phyloP scores from a whole-genome alignment of 2,888 invertebrate genomes.

The Nomada goodeniana region DNA sequence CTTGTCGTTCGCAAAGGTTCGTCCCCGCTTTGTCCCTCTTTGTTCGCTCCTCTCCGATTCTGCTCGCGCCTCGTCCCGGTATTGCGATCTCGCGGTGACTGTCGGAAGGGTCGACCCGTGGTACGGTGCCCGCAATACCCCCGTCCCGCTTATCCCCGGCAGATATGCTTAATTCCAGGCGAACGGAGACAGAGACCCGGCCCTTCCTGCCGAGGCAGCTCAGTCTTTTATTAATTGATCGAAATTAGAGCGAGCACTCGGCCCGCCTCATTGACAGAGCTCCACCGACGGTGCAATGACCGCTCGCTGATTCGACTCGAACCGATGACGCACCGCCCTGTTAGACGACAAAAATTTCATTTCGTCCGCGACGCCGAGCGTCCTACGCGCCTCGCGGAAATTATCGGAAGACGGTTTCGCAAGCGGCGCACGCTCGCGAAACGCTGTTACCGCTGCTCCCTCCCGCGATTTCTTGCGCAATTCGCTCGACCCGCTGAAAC shows the following conservation, averaged over 20 bases:
- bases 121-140: too few relatives aligned
- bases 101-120: not conserved
- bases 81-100: not conserved
- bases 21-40: conserved; percentile 1
- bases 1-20: not conserved
- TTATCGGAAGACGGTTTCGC: conserved; percentile 49
- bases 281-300: conserved; percentile 79
- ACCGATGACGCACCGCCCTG: conserved; percentile 76
- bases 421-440: conserved; percentile 20
- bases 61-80: not conserved
- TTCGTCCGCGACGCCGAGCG: conserved; percentile 59
- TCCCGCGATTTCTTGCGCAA: too few relatives aligned
- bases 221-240: conserved; percentile 81
- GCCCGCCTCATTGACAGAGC: conserved; percentile 78
- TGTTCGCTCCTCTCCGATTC: not conserved
- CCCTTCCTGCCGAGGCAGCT: conserved; percentile 64
- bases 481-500: too few relatives aligned
- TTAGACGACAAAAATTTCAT: conserved; percentile 80
- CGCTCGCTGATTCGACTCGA: conserved; percentile 78
- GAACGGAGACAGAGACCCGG: conserved; percentile 56
- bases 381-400: conserved; percentile 52
- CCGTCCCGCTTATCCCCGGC: not conserved
- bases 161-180: conserved; percentile 54
- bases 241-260: conserved; percentile 80
- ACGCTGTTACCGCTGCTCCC: not conserved